Percentiles rank a stretch among this genome's conserved stretches.
phyloP scores from a whole-genome alignment of 2,113 vertebrate genomes.

The Syngnathus typhle region DNA sequence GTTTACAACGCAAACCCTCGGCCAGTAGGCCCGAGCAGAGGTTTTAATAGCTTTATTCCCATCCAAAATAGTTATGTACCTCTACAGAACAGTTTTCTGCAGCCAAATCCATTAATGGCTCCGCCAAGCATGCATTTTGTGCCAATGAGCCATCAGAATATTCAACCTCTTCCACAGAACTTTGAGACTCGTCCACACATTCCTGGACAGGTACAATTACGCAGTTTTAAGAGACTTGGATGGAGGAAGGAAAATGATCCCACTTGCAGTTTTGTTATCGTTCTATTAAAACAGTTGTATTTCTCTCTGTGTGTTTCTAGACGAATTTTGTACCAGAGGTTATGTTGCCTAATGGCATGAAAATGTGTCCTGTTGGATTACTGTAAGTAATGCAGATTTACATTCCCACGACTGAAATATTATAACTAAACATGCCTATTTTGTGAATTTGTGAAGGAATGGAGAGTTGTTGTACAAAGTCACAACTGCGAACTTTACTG shows the following conservation, averaged over 20 bases:
- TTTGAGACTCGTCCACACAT: constrained; percentile 3
- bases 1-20: constrained; percentile 6
- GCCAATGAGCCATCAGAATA: constrained; percentile 8
- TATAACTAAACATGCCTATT: too few relatives aligned
- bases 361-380: constrained; percentile 11
- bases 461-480: constrained; percentile 10
- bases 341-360: constrained; percentile 10
- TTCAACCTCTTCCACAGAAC: constrained; percentile 4
- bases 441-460: neutral
- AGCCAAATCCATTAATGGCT: constrained; percentile 6
- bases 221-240: neutral
- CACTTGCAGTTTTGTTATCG: neutral
- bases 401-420: neutral
- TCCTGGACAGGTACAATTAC: constrained; percentile 1
- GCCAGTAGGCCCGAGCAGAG: constrained; percentile 1
- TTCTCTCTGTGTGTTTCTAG: neutral
- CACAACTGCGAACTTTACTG: neutral
- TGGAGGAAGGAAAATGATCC: neutral
- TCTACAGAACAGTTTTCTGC: constrained; percentile 5
- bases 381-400: neutral
- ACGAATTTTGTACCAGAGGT: constrained; percentile 10
- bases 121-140: constrained; percentile 7
- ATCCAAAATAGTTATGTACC: constrained; percentile 5
- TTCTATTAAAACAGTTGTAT: neutral
- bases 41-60: constrained; percentile 9